phyloP scores from a whole-genome alignment of 1,140 invertebrate genomes.

The Drosophila novamexicana region DNA sequence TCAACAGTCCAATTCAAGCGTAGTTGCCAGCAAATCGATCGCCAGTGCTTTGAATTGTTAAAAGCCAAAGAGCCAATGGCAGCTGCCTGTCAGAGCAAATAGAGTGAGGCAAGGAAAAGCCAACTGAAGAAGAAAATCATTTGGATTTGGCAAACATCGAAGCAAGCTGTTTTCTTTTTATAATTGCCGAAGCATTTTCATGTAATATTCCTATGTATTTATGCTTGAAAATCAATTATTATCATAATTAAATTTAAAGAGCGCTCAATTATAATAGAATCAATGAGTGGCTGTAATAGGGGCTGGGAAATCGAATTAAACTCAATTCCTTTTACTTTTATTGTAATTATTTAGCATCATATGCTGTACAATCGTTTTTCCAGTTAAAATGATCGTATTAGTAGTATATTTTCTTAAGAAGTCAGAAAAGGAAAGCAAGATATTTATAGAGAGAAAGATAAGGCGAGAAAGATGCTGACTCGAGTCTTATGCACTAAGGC shows the following conservation, averaged over 20 bases:
- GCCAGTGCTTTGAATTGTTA: constrained; percentile 16
- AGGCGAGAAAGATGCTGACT: too few species aligned
- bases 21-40: constrained; percentile 26
- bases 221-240: neutral
- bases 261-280: neutral
- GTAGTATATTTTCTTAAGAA: too few species aligned
- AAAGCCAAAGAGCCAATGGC: constrained; percentile 10
- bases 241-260: neutral
- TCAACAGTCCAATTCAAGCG: constrained; percentile 6
- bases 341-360: neutral
- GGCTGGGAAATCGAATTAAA: neutral
- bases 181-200: neutral
- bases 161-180: neutral
- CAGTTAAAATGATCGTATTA: too few species aligned
- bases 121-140: neutral
- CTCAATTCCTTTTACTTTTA: neutral
- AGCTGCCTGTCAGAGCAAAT: neutral
- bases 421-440: too few species aligned
- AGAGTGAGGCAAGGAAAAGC: neutral
- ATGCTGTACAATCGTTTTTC: too few species aligned
- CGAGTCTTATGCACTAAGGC: too few species aligned
- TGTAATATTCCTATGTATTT: neutral
- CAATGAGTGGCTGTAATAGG: neutral
- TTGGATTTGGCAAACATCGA: neutral
- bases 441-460: too few species aligned